Evolutionary conservation across 2,888 invertebrate genomes (phyloP).

Genomic region (Monochamus alternatus): DNA sequence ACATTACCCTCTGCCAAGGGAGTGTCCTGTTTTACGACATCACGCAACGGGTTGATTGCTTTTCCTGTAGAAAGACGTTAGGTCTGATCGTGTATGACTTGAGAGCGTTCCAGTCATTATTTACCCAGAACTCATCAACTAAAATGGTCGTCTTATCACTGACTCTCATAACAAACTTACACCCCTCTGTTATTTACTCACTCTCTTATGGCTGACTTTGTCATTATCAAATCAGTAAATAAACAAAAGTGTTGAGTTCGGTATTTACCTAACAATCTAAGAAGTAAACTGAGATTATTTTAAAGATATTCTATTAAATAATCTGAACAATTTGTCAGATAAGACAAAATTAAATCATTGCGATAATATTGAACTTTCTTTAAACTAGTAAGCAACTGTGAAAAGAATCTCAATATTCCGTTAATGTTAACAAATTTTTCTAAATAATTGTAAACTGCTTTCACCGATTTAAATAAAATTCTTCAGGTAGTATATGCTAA

Average conservation of each 20-base stretch:
- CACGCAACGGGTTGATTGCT: conserved; percentile 71
- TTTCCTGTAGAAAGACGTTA: conserved; percentile 54
- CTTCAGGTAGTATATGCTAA: too few species aligned
- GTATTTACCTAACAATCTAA: too few species aligned
- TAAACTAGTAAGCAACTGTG: too few species aligned
- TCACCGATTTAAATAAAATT: too few species aligned
- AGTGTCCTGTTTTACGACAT: conserved; percentile 66
- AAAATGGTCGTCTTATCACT: conserved; percentile 62
- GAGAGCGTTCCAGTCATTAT: conserved; percentile 67
- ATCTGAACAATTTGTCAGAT: too few species aligned
- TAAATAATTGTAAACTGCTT: too few species aligned
- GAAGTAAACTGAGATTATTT: too few species aligned
- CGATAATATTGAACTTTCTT: too few species aligned
- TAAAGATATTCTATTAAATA: too few species aligned
- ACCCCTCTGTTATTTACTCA: conserved; percentile 44
- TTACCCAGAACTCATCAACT: conserved; percentile 67
- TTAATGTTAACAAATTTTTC: too few species aligned
- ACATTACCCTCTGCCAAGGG: conserved; percentile 58
- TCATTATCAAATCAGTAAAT: neutral
- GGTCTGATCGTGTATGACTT: conserved; percentile 31
- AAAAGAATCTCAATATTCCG: too few species aligned
- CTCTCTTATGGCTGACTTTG: conserved; percentile 38
- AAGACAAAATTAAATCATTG: too few species aligned
- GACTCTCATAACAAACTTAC: conserved; percentile 41
- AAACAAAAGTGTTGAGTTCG: neutral